Base-by-base conservation (phyloP, 2,113 vertebrate species). In the Dipodomys spectabilis region DNA sequence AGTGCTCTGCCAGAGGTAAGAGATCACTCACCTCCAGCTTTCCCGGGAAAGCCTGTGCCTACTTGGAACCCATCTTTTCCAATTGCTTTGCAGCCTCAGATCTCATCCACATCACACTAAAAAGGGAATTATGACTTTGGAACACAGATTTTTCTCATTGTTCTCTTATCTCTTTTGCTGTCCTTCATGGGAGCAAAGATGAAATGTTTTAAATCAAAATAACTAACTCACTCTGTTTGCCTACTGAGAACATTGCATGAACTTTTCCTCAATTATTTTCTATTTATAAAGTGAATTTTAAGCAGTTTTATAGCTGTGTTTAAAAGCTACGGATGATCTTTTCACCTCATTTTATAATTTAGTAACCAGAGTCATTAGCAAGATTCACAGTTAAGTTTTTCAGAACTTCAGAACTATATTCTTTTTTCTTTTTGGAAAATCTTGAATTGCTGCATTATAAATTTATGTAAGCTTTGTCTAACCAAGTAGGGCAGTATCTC, bases 351-450 rank as follows among this genome's bases (percentile, higher is more conserved):
- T 80, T 91, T 91, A 72, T 85, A 94, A 83, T 65, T 49, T 93
- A 57, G 82, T 92, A 77, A 94, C 93, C 73, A 90, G 92, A 53
- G 62, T 68, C 57, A 87, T 85, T 85, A 89, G 68, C 73, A 75
- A 83, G 80, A 60, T 32, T 57, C 72, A 85, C 16, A 69, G 57
- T n/a, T 88, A 84, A 74, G 3, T 30, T 81, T 83, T 79, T 79
- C 27, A 35, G 35, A 35, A 35, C 35, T 35, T 35, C 35, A 35
- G 35, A 35, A 35, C 35, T 35, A 35, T 35, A 81, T 39, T 81
- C 79, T 60, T 74, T 82, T 32, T 91, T 65, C 80, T 27, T 7
- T 89, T 88, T 69, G 49, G 69, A 91, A 85, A 75, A 84, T 79
- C 39, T 95, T 79, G 30, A 30, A 49, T 94, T 69, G 44, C 68